Evolutionary conservation across 2,888 invertebrate species (phyloP).

Genomic region (Branchinecta sandiegonensis): DNA sequence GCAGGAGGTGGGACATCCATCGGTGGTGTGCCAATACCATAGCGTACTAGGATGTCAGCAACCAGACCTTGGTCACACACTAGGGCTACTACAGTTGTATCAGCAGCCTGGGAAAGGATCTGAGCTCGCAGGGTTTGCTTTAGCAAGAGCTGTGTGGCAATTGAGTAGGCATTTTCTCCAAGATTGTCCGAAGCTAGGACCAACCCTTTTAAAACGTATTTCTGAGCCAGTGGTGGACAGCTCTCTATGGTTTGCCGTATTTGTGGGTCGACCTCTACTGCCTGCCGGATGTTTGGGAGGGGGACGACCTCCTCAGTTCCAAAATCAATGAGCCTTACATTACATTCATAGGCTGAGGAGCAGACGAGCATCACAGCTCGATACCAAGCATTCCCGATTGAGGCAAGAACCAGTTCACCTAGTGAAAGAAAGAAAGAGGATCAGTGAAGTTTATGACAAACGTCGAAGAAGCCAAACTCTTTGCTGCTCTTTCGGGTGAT

Average conservation of each 20-base stretch:
- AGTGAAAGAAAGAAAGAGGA: neutral
- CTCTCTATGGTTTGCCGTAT: neutral
- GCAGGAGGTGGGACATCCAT: neutral
- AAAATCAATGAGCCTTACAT: neutral
- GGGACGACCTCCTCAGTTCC: neutral
- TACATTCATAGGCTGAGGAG: constrained; percentile 2
- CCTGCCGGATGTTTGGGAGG: neutral
- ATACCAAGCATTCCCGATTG: neutral
- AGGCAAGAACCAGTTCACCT: constrained; percentile 9
- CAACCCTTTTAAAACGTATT: neutral
- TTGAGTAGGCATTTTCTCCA: neutral
- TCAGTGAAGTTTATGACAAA: too few species aligned
- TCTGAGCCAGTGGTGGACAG: neutral
- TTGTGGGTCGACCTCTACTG: neutral
- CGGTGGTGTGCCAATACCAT: neutral
- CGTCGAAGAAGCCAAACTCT: too few species aligned
- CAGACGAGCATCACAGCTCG: neutral
- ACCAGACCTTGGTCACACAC: neutral
- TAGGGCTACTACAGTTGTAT: neutral
- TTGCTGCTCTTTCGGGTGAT: too few species aligned
- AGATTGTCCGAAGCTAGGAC: neutral
- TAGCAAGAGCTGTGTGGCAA: neutral
- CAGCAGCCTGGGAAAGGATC: neutral
- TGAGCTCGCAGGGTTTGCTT: neutral
- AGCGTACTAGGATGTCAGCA: neutral